Percentiles rank a stretch among this genome's conserved stretches.
phyloP scores from a whole-genome alignment of 2,113 vertebrate species.

The Pandion haliaetus region DNA sequence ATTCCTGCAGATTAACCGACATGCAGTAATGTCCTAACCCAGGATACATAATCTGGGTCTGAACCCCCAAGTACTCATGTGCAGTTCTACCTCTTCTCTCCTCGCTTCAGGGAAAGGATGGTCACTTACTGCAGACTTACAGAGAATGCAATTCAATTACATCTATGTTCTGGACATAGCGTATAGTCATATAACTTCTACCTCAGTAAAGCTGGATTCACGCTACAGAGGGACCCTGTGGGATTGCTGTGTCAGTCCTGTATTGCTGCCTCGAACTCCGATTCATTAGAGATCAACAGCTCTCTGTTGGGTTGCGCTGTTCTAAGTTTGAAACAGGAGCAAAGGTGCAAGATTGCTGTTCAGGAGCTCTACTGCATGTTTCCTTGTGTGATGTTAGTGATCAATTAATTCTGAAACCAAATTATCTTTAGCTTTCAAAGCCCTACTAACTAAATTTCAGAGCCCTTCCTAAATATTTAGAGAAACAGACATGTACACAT shows the following conservation, averaged over 20 bases:
- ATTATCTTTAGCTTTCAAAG: not conserved
- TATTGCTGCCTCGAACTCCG: not conserved
- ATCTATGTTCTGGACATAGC: not conserved
- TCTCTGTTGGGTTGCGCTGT: not conserved
- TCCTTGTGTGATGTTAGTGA: not conserved
- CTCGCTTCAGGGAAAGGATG: not conserved
- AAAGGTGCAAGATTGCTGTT: not conserved
- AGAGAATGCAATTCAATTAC: not conserved
- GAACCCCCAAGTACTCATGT: not conserved
- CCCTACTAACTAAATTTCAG: too few relatives aligned
- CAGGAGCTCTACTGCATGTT: not conserved
- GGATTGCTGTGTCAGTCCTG: not conserved
- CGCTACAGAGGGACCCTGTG: not conserved
- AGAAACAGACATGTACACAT: not conserved
- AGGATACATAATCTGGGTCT: not conserved
- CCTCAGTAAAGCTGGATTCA: not conserved
- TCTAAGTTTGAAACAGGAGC: not conserved
- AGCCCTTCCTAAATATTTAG: not conserved
- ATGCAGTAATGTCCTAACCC: not conserved
- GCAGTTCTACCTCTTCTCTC: not conserved
- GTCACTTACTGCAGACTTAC: not conserved
- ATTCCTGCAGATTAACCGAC: not conserved
- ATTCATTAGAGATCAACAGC: not conserved
- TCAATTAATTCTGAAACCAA: not conserved
- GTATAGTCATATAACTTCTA: fast-evolving